Evolutionary conservation across 2,113 vertebrate species (phyloP), one percentile per base, ranked within the genome.

Genomic region (Lophotis ruficrista): DNA sequence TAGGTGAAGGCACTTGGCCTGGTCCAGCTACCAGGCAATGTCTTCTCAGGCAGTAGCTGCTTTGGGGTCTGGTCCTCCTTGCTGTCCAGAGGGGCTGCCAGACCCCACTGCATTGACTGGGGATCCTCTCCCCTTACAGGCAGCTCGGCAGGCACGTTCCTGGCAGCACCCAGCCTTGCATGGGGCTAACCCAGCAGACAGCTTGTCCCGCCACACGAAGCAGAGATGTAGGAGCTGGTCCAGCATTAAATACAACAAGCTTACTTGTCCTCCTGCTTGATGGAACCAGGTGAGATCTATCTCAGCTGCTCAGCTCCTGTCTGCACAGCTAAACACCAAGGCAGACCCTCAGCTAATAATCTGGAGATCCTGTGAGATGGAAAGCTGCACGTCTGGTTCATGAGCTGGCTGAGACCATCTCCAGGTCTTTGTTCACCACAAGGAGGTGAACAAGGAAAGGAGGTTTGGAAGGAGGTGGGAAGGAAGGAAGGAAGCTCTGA

Each of bases 81-180:
- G 5, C 21, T 54, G 4, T 48, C 48, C 38, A 27, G 23, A 88
- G 24, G 23, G 22, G 13, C 37, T 83, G 54, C 50, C 30, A 72
- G 56, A 76, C 21, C 6, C 41, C 1, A 0, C 7, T 27, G 41
- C 0, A 0, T 19, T 65, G 16, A 7, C 21, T 1, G 2, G 8
- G 30, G 25, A 51, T 79, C 9, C 15, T 83, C 21, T 62, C 11
- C 18, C 21, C 22, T 56, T 56, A 19, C 0, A 1, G 47, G 31
- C 24, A 43, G 28, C 27, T 70, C n/a, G 71, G 62, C n/a, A 51
- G 47, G 15, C 1, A 2, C 2, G 2, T 56, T 68, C 31, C 54
- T 80, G 41, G 48, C 50, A 86, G 57, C 30, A 24, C 7, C 14
- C 25, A 69, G 53, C 9, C 72, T 64, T 60, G 16, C 4, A 5